Evolutionary conservation across 1,140 invertebrate species (phyloP), one percentile per base, ranked within the genome.

Genomic region (Pseudomyrmex gracilis): DNA sequence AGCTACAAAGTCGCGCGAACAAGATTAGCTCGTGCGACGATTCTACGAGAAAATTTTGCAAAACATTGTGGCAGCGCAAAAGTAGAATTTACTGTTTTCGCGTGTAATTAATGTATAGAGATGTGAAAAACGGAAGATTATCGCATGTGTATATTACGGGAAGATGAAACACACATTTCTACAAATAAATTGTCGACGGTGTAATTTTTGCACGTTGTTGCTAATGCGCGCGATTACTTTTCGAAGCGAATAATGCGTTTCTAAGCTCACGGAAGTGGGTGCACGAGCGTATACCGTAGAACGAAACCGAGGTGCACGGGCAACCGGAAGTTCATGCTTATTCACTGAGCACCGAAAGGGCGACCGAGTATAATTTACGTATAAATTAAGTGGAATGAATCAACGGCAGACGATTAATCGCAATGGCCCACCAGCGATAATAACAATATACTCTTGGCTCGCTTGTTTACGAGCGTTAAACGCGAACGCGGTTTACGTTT

Each of bases 321-420:
- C 89, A 34, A 90, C 90, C 93, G 93, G 93, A 94, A 94, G 92
- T 94, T 92, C 86, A 92, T 93, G 90, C 91, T 94, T 93, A 94
- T 93, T 94, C 93, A 93, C 92, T 90, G 89, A 92, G 90, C 89
- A 93, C 90, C 89, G 87, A 94, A 93, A 92, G 92, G 92, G 91
- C 91, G 92, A 89, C 90, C 84, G 73, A 73, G 84, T 85, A 91
- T 92, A 92, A 91, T 92, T 91, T 91, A 87, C 91, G 90, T 90
- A 92, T 90, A 90, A 90, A 91, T 91, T 91, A 91, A 87, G 66
- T 76, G 76, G 84, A 87, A 86, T 90, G 90, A 92, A 92, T 92
- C 90, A 90, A 91, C 90, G 85, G 85, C 82, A 87, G 76, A 80
- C 92, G 90, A 94, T 93, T 94, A 93, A 93, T 93, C 91, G 90